phyloP scores from a whole-genome alignment of 2,113 vertebrate species.

The Corythoichthys haematopterus region DNA sequence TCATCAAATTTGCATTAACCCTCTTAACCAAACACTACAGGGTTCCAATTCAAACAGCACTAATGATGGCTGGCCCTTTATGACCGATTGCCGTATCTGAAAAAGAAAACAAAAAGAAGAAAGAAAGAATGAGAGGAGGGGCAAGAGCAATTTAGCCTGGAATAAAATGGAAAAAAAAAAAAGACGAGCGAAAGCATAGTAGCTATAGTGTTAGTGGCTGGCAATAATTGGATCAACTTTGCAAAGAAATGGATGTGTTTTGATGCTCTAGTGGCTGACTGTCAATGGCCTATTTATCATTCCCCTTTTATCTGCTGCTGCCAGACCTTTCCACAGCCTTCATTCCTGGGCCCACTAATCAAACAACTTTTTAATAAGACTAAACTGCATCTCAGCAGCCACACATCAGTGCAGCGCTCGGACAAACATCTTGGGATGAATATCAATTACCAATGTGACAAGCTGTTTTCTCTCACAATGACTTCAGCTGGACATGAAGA shows the following conservation, averaged over 20 bases:
- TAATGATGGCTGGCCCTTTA: slow-evolving; percentile 98
- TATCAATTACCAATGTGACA: slow-evolving; percentile 68
- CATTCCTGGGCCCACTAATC: slow-evolving; percentile 76
- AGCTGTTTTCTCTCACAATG: slow-evolving; percentile 30
- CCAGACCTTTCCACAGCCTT: slow-evolving; percentile 80
- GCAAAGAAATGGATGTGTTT: slow-evolving; percentile 78
- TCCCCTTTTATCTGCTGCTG: slow-evolving; percentile 84
- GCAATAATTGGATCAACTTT: slow-evolving; percentile 93
- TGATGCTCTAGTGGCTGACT: slow-evolving; percentile 84
- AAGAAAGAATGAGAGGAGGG: slow-evolving; percentile 23
- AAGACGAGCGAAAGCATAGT: slow-evolving; percentile 59
- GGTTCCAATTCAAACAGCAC: slow-evolving; percentile 99
- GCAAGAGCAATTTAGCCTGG: slow-evolving; percentile 91
- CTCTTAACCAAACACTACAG: slow-evolving; percentile 99
- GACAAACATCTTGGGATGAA: slow-evolving; percentile 65
- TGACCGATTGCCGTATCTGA: slow-evolving; percentile 88
- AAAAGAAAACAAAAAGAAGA: slow-evolving; percentile 44
- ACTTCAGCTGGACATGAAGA: slow-evolving; percentile 57
- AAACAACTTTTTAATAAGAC: slow-evolving; percentile 87
- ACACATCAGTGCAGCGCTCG: slow-evolving; percentile 58
- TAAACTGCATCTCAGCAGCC: slow-evolving; percentile 73
- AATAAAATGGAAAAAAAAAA: slow-evolving; percentile 74
- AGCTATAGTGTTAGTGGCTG: slow-evolving; percentile 79
- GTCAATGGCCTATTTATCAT: slow-evolving; percentile 75
- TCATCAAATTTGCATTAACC: slow-evolving; percentile 99